Percentiles rank a stretch among this genome's conserved stretches.
Conservation (phyloP, 2,797 vertebrate species). For the Potorous gilbertii region DNA sequence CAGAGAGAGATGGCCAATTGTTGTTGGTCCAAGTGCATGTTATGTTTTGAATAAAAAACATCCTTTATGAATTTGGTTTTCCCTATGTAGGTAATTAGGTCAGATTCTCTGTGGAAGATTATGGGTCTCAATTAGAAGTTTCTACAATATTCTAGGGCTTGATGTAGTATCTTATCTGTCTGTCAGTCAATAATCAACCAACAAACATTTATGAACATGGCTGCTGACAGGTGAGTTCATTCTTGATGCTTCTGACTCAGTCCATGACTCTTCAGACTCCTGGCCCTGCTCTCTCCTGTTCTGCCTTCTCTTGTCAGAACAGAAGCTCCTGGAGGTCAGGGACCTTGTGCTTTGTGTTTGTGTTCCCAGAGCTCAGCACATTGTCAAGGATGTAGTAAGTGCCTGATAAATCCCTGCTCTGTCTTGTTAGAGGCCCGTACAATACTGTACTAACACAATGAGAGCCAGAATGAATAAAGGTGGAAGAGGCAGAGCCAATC, state of each 20-base stretch:
- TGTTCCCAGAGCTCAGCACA: not conserved
- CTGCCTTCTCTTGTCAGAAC: not conserved
- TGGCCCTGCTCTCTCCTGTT: not conserved
- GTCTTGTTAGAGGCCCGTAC: not conserved
- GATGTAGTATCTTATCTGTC: not conserved
- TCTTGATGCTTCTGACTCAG: not conserved
- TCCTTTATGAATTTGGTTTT: not conserved
- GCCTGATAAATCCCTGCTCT: not conserved
- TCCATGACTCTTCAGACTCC: not conserved
- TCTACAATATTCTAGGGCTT: not conserved
- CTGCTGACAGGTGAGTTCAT: not conserved
- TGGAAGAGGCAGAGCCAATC: not conserved
- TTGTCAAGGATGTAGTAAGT: not conserved
- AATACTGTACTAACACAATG: not conserved
- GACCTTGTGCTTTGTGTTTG: not conserved
- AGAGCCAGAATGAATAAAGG: not conserved
- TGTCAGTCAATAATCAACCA: not conserved
- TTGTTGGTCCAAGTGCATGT: not conserved
- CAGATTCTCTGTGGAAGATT: not conserved
- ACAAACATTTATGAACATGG: not conserved
- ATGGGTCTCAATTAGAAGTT: not conserved
- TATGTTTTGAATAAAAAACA: not conserved
- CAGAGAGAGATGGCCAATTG: not conserved
- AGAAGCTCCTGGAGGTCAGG: not conserved
- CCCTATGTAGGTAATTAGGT: not conserved